These are phyloP conservation scores for Thelaira solivaga DNA, from an alignment of 2,888 invertebrate genomes.

Conservation along the genomic window DNA sequence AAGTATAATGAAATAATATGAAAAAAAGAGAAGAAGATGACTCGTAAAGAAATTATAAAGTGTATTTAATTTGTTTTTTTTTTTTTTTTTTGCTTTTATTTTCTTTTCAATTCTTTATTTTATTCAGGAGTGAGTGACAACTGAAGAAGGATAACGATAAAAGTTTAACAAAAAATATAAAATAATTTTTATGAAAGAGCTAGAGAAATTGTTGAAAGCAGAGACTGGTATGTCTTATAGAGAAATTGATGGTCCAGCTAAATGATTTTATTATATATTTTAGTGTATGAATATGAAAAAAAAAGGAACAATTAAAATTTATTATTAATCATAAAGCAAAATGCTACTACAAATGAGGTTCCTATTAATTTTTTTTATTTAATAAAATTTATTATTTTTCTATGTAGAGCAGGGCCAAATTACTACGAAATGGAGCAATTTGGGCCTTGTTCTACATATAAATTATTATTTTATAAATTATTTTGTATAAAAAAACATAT, in stretches of 20 bases:
- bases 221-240: neutral
- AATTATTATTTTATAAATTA: too few relatives aligned
- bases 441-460: too few relatives aligned
- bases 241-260: constrained; percentile 7
- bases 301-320: too few relatives aligned
- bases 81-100: too few relatives aligned
- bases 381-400: too few relatives aligned
- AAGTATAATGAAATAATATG: constrained; percentile 51
- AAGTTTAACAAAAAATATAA: neutral
- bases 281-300: neutral
- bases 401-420: too few relatives aligned
- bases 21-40: constrained; percentile 5
- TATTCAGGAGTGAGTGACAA: constrained; percentile 23
- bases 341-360: too few relatives aligned
- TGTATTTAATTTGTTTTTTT: constrained; percentile 39
- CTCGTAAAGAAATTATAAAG: constrained; percentile 36
- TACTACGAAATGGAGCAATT: too few relatives aligned
- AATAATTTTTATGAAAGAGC: neutral
- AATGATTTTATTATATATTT: neutral
- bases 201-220: constrained; percentile 6
- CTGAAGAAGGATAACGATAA: constrained; percentile 8
- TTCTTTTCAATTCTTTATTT: too few relatives aligned
- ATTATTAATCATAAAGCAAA: too few relatives aligned
- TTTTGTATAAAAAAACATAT: too few relatives aligned
- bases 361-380: too few relatives aligned